phyloP scores from a whole-genome alignment of 2,888 invertebrate genomes.

The Tillus elongatus region DNA sequence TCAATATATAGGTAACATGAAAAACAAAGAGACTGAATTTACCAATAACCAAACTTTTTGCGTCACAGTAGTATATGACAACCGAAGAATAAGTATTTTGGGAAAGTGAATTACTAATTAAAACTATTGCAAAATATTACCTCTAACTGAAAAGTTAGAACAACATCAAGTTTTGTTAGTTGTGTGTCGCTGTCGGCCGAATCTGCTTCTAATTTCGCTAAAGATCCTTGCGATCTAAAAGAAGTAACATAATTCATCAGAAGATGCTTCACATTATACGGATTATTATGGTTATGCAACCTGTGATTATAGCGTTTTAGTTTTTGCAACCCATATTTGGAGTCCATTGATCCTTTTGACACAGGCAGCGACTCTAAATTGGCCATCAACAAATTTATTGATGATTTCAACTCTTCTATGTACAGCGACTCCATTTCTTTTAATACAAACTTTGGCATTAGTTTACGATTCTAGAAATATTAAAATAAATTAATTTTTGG shows the following conservation, averaged over 20 bases:
- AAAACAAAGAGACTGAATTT: no score
- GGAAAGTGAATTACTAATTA: no score
- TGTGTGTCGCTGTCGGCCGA: slow-evolving; percentile 92
- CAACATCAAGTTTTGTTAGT: slow-evolving; percentile 96
- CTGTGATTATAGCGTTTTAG: slow-evolving; percentile 97
- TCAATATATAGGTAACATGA: no score
- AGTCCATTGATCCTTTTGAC: slow-evolving; percentile 94
- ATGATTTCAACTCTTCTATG: slow-evolving; percentile 95
- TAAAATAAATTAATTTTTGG: not conserved
- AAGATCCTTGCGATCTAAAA: slow-evolving; percentile 80
- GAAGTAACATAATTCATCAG: slow-evolving; percentile 45
- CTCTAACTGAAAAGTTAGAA: slow-evolving; percentile 92
- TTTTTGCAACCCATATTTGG: slow-evolving; percentile 95
- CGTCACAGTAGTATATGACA: no score
- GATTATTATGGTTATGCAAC: slow-evolving; percentile 54
- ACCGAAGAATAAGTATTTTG: no score
- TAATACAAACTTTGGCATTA: slow-evolving; percentile 98
- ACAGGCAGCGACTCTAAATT: slow-evolving; percentile 98
- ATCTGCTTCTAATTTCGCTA: slow-evolving; percentile 88
- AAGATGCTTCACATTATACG: slow-evolving; percentile 44
- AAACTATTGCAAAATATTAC: no score
- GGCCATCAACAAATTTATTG: slow-evolving; percentile 96
- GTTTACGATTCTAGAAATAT: slow-evolving; percentile 71
- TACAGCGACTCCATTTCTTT: slow-evolving; percentile 99
- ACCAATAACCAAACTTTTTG: no score